Evolutionary conservation across 2,888 invertebrate species (phyloP).

Genomic region (Drosophila mimetica): DNA sequence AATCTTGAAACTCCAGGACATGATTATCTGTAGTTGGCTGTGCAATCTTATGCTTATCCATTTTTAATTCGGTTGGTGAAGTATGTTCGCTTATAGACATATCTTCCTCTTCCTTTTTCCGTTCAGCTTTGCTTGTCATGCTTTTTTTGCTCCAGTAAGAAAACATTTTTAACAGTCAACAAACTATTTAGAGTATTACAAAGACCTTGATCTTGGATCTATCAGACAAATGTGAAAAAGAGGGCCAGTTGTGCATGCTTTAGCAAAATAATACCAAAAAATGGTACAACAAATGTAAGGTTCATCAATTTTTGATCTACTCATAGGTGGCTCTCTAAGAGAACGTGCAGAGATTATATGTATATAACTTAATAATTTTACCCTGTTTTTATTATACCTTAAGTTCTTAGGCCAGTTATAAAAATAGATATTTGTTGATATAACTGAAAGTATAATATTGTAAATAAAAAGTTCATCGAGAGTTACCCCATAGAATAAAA

Average conservation of each 20-base stretch:
- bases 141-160: slow-evolving; percentile 61
- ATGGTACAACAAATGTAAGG: slow-evolving; percentile 5
- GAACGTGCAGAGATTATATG: background rate
- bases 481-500: background rate
- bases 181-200: slow-evolving; percentile 14
- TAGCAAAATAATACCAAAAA: slow-evolving; percentile 6
- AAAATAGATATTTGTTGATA: background rate
- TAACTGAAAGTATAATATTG: background rate
- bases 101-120: background rate
- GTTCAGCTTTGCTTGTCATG: slow-evolving; percentile 10
- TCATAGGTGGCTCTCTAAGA: background rate
- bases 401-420: background rate
- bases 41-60: slow-evolving; percentile 9
- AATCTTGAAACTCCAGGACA: slow-evolving; percentile 76
- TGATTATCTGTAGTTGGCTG: slow-evolving; percentile 38
- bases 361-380: background rate
- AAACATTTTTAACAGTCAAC: slow-evolving; percentile 55
- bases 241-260: slow-evolving; percentile 24
- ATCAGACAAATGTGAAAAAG: slow-evolving; percentile 42
- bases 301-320: background rate
- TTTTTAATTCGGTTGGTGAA: background rate
- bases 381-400: background rate
- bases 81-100: background rate
- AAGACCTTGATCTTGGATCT: slow-evolving; percentile 60
- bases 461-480: background rate